phyloP scores from a whole-genome alignment of 2,888 invertebrate genomes.

The Lepidonotus clava region DNA sequence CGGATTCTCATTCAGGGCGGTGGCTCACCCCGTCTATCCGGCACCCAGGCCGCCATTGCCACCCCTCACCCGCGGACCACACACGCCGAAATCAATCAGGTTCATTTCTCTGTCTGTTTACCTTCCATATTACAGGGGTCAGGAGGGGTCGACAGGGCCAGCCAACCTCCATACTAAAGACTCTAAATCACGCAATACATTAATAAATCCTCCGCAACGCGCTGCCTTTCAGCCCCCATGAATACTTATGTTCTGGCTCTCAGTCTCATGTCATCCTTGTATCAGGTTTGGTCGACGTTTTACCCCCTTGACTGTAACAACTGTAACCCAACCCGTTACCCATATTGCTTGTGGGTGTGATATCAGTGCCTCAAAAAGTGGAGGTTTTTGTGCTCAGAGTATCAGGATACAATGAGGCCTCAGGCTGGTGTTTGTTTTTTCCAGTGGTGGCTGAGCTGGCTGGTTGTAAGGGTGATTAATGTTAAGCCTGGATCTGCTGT shows the following conservation, averaged over 20 bases:
- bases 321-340: not conserved
- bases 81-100: conserved; percentile 42
- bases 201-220: conserved; percentile 31
- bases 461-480: not conserved
- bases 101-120: not conserved
- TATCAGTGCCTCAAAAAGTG: too few relatives aligned
- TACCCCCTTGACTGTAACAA: too few relatives aligned
- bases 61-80: not conserved
- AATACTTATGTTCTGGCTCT: conserved; percentile 36
- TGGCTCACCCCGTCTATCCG: not conserved
- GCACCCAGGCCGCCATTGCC: not conserved
- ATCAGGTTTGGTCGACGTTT: not conserved
- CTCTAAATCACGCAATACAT: conserved; percentile 49
- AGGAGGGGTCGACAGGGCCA: not conserved
- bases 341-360: not conserved
- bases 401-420: not conserved
- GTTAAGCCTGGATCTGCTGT: not conserved
- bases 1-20: too few relatives aligned
- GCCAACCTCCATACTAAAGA: not conserved
- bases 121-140: conserved; percentile 38
- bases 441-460: not conserved
- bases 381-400: not conserved
- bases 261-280: too few relatives aligned
- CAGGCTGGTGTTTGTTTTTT: not conserved
- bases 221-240: not conserved